Conservation (phyloP, 2,888 invertebrate species). For the Pterostichus niger region DNA sequence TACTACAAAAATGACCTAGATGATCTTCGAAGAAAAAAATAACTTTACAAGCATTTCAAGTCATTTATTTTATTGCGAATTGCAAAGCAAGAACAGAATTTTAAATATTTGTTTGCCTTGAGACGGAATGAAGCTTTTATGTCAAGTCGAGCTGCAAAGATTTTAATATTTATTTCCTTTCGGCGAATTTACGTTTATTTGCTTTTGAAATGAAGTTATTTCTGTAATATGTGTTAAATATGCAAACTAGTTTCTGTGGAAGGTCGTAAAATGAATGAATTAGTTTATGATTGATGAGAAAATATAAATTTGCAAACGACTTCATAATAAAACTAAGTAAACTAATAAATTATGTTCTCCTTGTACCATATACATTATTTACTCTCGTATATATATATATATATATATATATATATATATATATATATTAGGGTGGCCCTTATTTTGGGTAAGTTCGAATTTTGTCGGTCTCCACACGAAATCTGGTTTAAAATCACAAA, state of each 20-base stretch:
- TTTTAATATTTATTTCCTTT: slow-evolving; percentile 23
- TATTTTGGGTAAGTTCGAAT: too few relatives aligned
- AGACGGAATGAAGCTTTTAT: slow-evolving; percentile 29
- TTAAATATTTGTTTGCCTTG: slow-evolving; percentile 52
- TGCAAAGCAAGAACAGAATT: slow-evolving; percentile 44
- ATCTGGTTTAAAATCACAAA: too few relatives aligned
- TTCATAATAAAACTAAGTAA: too few relatives aligned
- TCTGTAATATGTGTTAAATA: slow-evolving; percentile 40
- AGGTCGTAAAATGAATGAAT: slow-evolving; percentile 27
- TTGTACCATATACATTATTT: too few relatives aligned
- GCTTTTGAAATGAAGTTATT: slow-evolving; percentile 7
- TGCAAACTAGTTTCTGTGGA: not conserved
- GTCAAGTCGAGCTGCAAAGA: slow-evolving; percentile 13
- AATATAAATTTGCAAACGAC: not conserved
- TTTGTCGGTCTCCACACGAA: too few relatives aligned
- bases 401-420: too few relatives aligned
- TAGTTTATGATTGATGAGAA: slow-evolving; percentile 10
- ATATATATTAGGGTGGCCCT: too few relatives aligned
- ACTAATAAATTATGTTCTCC: too few relatives aligned
- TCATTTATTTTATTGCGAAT: slow-evolving; percentile 57
- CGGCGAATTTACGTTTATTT: slow-evolving; percentile 1
- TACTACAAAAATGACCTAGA: slow-evolving; percentile 51
- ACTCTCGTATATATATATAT: too few relatives aligned
- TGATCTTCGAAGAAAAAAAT: slow-evolving; percentile 44
- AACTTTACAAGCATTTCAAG: slow-evolving; percentile 38